phyloP scores from a whole-genome alignment of 2,888 invertebrate species.

The Polyommatus icarus region DNA sequence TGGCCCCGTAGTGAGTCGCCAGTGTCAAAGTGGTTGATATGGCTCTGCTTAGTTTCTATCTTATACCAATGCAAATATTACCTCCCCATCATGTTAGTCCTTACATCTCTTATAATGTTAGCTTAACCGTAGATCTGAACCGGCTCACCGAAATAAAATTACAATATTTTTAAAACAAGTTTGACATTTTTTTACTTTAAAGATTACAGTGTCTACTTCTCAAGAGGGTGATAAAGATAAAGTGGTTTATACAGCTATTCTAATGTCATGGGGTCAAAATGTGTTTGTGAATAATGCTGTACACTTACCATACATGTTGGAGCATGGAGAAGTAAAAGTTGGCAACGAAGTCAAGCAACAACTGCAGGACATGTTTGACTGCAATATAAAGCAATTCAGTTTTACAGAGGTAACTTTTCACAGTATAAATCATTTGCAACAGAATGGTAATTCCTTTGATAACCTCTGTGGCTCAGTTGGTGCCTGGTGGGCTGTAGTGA shows the following conservation, averaged over 20 bases:
- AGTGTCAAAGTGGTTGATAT: no score
- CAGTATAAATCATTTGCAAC: background rate
- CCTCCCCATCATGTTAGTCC: no score
- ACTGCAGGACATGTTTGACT: slow-evolving; percentile 70
- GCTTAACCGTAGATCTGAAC: background rate
- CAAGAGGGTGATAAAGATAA: slow-evolving; percentile 45
- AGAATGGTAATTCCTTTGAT: background rate
- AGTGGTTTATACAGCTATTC: slow-evolving; percentile 57
- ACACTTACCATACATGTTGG: slow-evolving; percentile 71
- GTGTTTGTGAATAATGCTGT: slow-evolving; percentile 50
- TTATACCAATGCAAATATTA: no score
- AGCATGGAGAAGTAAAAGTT: slow-evolving; percentile 64
- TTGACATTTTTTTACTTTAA: slow-evolving; percentile 42
- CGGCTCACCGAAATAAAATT: background rate
- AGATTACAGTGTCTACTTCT: slow-evolving; percentile 63
- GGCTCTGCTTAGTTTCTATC: no score
- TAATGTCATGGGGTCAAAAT: slow-evolving; percentile 67
- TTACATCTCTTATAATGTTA: no score
- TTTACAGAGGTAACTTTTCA: slow-evolving; percentile 63
- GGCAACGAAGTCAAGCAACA: slow-evolving; percentile 59
- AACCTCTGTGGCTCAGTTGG: no score
- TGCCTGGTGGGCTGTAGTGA: no score
- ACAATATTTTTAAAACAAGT: background rate
- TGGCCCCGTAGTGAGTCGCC: no score
- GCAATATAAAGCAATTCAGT: slow-evolving; percentile 62